Base-by-base conservation (phyloP, 2,113 vertebrate species). In the Thalassarche chlororhynchos region DNA sequence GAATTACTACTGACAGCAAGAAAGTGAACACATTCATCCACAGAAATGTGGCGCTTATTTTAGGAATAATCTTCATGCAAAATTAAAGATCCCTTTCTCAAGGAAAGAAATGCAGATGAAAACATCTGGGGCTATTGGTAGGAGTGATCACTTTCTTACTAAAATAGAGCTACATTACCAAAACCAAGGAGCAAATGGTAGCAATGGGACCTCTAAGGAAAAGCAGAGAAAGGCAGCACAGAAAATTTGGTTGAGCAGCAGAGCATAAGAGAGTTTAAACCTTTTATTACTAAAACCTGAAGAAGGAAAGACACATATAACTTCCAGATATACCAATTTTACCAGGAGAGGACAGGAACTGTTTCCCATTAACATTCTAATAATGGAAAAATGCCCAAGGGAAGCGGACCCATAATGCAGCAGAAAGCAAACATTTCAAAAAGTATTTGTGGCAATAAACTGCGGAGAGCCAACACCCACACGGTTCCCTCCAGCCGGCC, bases 361-460 rank as follows among this genome's bases (percentile, higher is more conserved):
- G 54, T 51, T 94, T 84, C n/a, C 60, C 64, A 86, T 96, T 91
- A 92, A 81, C 72, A 66, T 62, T 81, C 72, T 87, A 92, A 92
- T 78, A 96, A 89, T 8, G 86, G 91, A 95, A 96, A 95, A 96
- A 89, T 7, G 77, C 86, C 89, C 64, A 94, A 75, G 88, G 94
- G 92, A 94, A 72, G 55, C 1, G 5, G 91, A 84, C 61, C 31
- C 23, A 3, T 40, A 81, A 84, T 3, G 31, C 72, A 74, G 84
- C 55, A 79, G 54, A 95, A 89, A 86, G 77, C 18, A 83, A 90
- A 47, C 0, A 0, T 34, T 92, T 77, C 31, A 52, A 52, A 46
- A 60, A 54, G 61, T 17, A 16, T 60, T 76, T 86, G 62, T 47
- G 71, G 71, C 62, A 92, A n/a, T 19, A 55, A 12, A 9, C 72